Conservation (phyloP, 2,888 invertebrate species). For the Caenorhabditis virilis region DNA sequence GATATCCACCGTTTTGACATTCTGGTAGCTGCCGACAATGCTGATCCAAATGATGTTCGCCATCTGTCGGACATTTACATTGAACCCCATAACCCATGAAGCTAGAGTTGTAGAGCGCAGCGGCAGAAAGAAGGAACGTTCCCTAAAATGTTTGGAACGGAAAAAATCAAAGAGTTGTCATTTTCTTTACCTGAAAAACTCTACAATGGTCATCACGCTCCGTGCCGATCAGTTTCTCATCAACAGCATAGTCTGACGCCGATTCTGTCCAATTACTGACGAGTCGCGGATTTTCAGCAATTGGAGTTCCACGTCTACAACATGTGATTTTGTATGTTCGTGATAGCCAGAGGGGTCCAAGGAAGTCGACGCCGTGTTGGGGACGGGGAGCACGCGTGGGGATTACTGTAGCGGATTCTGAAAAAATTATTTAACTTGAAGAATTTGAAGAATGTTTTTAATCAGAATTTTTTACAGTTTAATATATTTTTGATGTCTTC, state of each 20-base stretch:
- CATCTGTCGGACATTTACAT: constrained; percentile 55
- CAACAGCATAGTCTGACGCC: constrained; percentile 57
- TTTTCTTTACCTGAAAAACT: constrained; percentile 39
- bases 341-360: constrained; percentile 55
- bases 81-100: constrained; percentile 53
- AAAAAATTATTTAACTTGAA: too few relatives aligned
- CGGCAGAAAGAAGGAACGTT: constrained; percentile 52
- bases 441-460: constrained; percentile 12
- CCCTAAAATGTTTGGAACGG: constrained; percentile 32
- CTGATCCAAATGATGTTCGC: constrained; percentile 40
- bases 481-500: constrained; percentile 1
- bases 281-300: constrained; percentile 47
- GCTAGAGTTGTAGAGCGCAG: constrained; percentile 51
- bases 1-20: constrained; percentile 63
- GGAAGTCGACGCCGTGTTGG: constrained; percentile 52
- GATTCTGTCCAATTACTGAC: constrained; percentile 59
- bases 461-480: neutral
- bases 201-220: constrained; percentile 48
- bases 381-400: too few relatives aligned
- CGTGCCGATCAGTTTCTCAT: constrained; percentile 45
- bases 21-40: constrained; percentile 60
- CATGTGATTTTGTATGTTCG: constrained; percentile 55
- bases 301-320: constrained; percentile 53
- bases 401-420: too few relatives aligned
- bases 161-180: neutral